Conservation (phyloP, 2,113 vertebrate genomes). For the Fulmarus glacialis region DNA sequence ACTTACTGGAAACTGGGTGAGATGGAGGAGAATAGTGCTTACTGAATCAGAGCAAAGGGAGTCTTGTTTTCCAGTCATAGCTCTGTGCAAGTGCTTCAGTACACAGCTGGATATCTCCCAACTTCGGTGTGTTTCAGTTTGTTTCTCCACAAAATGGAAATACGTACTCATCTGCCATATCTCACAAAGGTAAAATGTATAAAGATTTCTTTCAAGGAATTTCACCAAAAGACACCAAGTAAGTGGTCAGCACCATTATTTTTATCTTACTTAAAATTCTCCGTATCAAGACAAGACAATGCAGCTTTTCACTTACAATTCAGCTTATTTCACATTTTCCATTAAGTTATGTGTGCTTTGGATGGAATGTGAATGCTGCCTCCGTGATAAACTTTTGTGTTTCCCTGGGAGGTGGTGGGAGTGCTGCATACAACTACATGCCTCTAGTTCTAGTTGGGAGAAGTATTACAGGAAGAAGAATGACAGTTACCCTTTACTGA, state of each 20-base stretch:
- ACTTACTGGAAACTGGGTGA: neutral
- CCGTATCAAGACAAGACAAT: neutral
- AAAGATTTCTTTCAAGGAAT: neutral
- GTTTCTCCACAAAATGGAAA: neutral
- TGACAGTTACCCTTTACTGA: neutral
- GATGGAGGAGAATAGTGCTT: neutral
- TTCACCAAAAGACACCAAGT: neutral
- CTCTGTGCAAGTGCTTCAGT: neutral
- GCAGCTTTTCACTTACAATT: neutral
- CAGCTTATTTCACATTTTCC: neutral
- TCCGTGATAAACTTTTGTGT: neutral
- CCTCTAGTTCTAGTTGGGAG: neutral
- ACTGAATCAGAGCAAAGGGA: neutral
- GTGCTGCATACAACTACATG: neutral
- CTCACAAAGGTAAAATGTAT: neutral
- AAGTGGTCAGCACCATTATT: neutral
- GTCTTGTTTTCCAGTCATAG: neutral
- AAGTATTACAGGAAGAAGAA: neutral
- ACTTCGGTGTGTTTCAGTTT: neutral
- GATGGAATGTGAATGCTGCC: neutral
- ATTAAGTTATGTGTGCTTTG: neutral
- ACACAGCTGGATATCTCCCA: neutral
- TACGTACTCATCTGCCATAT: fast-evolving
- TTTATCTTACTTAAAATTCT: neutral
- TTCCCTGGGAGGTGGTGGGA: neutral